Percentiles rank a stretch among this genome's conserved stretches.
Evolutionary conservation across 1,140 invertebrate species (phyloP).

Genomic region (Leptinotarsa undecemlineata): DNA sequence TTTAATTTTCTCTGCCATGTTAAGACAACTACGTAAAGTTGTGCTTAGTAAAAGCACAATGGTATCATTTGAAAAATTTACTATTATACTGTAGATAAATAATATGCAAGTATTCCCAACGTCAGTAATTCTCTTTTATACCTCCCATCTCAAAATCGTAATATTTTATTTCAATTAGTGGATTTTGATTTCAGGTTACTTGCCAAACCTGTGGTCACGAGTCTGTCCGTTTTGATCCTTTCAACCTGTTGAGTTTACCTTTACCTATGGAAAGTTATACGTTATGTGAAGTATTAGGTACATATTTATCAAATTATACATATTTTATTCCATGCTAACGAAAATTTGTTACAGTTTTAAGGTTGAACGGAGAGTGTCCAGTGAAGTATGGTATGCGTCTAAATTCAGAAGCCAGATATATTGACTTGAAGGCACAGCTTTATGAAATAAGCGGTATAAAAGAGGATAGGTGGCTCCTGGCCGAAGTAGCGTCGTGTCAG

Average conservation of each 20-base stretch:
- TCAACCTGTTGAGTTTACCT: conserved; percentile 84
- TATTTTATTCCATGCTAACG: not conserved
- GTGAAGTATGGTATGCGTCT: conserved; percentile 80
- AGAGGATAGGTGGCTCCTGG: conserved; percentile 67
- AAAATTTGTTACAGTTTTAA: conserved; percentile 61
- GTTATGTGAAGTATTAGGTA: conserved; percentile 74
- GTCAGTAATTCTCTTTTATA: too few relatives aligned
- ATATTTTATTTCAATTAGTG: not conserved
- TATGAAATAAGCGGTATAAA: conserved; percentile 66
- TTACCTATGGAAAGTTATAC: conserved; percentile 79
- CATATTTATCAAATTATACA: not conserved
- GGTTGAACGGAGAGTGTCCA: conserved; percentile 77
- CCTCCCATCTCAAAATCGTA: not conserved
- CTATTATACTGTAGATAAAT: too few relatives aligned
- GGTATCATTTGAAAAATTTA: too few relatives aligned
- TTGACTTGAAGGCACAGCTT: conserved; percentile 72
- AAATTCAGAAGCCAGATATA: conserved; percentile 78
- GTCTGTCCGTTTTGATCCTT: conserved; percentile 86
- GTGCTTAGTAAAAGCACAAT: too few relatives aligned
- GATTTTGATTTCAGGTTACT: conserved; percentile 58
- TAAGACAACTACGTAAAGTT: too few relatives aligned
- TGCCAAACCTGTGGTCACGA: conserved; percentile 79
- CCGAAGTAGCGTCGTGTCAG: conserved; percentile 69
- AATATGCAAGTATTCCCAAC: too few relatives aligned
- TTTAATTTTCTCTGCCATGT: too few relatives aligned